Base-by-base conservation (phyloP, 2,888 invertebrate species). In the Athetis lepigone region DNA sequence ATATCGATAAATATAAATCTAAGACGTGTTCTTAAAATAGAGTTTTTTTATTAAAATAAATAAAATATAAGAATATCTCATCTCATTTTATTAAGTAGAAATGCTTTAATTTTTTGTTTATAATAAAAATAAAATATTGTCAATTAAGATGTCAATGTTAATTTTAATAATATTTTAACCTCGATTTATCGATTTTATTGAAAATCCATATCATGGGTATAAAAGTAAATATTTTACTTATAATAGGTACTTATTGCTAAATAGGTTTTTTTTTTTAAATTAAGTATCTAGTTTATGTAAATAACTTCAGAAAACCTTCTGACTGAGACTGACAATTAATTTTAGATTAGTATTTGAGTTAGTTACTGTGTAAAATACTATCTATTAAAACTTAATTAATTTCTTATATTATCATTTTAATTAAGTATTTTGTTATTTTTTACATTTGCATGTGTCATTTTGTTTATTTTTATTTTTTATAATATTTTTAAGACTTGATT, bases 271-370 rank as follows among this genome's bases (percentile, higher is more conserved):
- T 62, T 49, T 39, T 57, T 43, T 45, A 21, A 39, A 27, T 61
- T 45, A 58, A 47, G 52, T 49, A 55, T 33, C 45, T 75, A 78
- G 69, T 57, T 79, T 66, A 56, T 69, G 61, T 60, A 68, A 68
- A 76, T 72, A 72, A 71, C 54, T 73, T 72, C 69, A 63, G 79
- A 70, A 64, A 59, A 56, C 67, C 70, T 79, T 76, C 77, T 77
- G 64, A 78, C 62, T 79, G 77, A 78, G 77, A 78, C 77, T 78
- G 77, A 78, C 62, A 64, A 67, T 71, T 75, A 75, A 76, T 63
- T 79, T 79, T 76, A 79, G 73, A 67, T 62, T 69, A 75, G 47
- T 56, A 47, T 64, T 69, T 79, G 50, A 55, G 40, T 79, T 75
- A 61, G 45, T 36, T 16, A 49, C 46, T 65, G 19, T 77, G 77